Evolutionary conservation across 2,797 vertebrate species (phyloP).

Genomic region (Luscinia luscinia): DNA sequence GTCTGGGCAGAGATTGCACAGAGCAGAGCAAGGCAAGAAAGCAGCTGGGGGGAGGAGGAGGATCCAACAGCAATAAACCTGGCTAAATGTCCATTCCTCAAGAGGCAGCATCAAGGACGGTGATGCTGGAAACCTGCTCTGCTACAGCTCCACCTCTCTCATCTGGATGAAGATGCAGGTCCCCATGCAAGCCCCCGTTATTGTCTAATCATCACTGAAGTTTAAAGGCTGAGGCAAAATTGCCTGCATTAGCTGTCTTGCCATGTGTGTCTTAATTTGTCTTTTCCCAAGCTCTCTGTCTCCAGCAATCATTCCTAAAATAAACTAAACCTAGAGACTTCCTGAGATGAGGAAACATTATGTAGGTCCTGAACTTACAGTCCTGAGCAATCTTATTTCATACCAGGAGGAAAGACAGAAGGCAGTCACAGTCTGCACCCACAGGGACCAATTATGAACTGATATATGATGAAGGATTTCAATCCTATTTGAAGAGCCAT

Average conservation of each 20-base stretch:
- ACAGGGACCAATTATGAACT: neutral
- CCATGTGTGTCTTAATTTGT: neutral
- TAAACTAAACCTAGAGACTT: neutral
- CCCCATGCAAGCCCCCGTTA: neutral
- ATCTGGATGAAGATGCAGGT: neutral
- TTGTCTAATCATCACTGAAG: neutral
- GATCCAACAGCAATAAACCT: neutral
- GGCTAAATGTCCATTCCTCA: neutral
- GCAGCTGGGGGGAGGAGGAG: neutral
- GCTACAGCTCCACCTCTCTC: neutral
- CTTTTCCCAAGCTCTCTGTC: neutral
- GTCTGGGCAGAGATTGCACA: neutral
- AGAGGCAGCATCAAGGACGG: neutral
- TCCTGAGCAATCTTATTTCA: neutral
- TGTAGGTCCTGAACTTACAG: neutral
- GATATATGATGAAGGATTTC: neutral
- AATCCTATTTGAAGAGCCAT: neutral
- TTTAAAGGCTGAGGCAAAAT: neutral
- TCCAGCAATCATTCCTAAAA: neutral
- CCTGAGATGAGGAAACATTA: neutral
- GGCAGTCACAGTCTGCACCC: neutral
- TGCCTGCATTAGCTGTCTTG: neutral
- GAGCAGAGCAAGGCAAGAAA: neutral
- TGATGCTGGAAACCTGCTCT: neutral
- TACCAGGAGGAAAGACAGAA: neutral